Percentiles rank a stretch among this genome's conserved stretches.
These are phyloP conservation scores for Pedetes capensis DNA, from an alignment of 2,113 vertebrate genomes.

Conservation along the genomic window DNA sequence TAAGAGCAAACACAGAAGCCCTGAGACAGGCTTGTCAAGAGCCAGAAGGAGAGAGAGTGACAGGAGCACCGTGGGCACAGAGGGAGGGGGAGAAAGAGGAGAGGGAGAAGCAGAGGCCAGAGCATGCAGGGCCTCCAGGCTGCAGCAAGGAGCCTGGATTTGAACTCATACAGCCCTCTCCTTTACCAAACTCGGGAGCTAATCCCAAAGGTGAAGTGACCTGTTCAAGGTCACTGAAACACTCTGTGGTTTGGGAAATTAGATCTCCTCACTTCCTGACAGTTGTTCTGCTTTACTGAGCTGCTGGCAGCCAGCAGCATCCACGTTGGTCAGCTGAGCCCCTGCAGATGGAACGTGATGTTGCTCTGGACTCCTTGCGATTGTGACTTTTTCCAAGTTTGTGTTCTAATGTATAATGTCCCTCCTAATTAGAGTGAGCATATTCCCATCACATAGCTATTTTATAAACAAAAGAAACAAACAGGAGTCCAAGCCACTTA, in stretches of 20 bases:
- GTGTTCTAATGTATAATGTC: not conserved
- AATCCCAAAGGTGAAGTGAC: not conserved
- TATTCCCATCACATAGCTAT: not conserved
- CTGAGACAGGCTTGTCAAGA: not conserved
- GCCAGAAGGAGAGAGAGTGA: not conserved
- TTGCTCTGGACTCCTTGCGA: not conserved
- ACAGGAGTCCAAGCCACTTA: not conserved
- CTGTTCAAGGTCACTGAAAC: not conserved
- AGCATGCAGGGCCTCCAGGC: not conserved
- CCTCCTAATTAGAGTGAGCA: not conserved
- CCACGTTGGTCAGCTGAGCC: not conserved
- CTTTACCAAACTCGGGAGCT: not conserved
- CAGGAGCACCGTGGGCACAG: not conserved
- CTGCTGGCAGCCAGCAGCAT: not conserved
- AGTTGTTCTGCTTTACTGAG: not conserved
- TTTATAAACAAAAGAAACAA: conserved; percentile 9
- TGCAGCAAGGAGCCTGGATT: not conserved
- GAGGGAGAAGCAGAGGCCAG: not conserved
- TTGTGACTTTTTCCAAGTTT: not conserved
- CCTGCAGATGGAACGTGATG: not conserved
- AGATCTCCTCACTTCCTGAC: not conserved
- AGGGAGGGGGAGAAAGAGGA: no score
- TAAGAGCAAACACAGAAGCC: not conserved
- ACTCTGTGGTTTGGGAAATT: not conserved
- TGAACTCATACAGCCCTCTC: not conserved